Conservation (phyloP, 1,140 invertebrate genomes). For the Brachionus rubens region DNA sequence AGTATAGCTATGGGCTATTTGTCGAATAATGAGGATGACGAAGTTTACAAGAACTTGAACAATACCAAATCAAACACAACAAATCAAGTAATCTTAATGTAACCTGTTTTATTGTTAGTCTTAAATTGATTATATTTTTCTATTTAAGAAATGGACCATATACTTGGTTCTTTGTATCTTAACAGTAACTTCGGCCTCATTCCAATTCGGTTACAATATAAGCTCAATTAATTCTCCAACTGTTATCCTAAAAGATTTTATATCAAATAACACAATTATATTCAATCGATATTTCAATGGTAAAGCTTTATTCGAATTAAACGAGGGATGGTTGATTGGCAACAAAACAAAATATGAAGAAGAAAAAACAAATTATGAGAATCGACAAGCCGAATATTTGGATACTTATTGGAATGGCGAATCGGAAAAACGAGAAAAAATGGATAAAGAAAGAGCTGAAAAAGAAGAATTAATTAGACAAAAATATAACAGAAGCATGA, state of each 20-base stretch:
- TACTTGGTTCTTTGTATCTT: conserved; percentile 8
- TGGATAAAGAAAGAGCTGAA: conserved; percentile 78
- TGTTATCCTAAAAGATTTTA: not conserved
- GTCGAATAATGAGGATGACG: too few species aligned
- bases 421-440: conserved; percentile 87
- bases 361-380: not conserved
- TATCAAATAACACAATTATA: conserved; percentile 14
- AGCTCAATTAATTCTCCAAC: conserved; percentile 12
- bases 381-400: conserved; percentile 66
- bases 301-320: conserved; percentile 36
- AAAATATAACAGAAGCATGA: conserved; percentile 23
- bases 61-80: not conserved
- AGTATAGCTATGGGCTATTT: too few species aligned
- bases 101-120: not conserved
- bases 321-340: conserved; percentile 15
- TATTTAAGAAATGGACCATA: conserved; percentile 28
- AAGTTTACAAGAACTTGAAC: too few species aligned
- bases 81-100: not conserved
- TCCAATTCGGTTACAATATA: conserved; percentile 42
- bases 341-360: conserved; percentile 3
- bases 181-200: conserved; percentile 24
- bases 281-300: conserved; percentile 1
- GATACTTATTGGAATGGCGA: conserved; percentile 84
- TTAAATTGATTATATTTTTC: not conserved
- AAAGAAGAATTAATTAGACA: not conserved